Evolutionary conservation across 2,888 invertebrate species (phyloP).

Genomic region (Geophilus truncorum): DNA sequence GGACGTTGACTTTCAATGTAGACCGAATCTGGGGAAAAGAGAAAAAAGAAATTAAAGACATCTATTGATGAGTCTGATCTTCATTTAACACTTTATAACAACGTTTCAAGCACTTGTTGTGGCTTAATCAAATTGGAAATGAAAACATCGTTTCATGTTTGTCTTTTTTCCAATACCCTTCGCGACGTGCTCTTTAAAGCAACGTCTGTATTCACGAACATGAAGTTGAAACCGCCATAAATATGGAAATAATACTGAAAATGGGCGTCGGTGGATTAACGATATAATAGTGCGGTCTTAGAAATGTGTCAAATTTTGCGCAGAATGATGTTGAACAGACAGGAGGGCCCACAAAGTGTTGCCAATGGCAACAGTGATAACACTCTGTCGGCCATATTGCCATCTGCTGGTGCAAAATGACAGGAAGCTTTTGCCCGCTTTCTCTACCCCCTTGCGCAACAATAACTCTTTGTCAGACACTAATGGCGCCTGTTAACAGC

Average conservation of each 20-base stretch:
- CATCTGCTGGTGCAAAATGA: constrained; percentile 12
- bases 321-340: neutral
- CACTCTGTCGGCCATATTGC: neutral
- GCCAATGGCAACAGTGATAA: neutral
- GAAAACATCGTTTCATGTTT: neutral
- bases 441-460: neutral
- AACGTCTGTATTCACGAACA: neutral
- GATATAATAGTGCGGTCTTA: neutral
- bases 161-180: neutral
- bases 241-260: neutral
- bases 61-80: neutral
- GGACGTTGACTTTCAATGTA: constrained; percentile 51
- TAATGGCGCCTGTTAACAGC: constrained; percentile 11
- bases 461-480: constrained; percentile 16
- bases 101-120: neutral
- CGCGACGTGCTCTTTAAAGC: too few relatives aligned
- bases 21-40: constrained; percentile 48
- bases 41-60: neutral
- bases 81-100: neutral
- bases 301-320: neutral
- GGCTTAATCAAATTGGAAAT: neutral
- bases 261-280: neutral
- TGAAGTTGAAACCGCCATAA: neutral
- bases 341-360: neutral
- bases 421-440: constrained; percentile 3